Base-by-base conservation (phyloP, 2,888 invertebrate genomes). In the Rotaria magnacalcarata region DNA sequence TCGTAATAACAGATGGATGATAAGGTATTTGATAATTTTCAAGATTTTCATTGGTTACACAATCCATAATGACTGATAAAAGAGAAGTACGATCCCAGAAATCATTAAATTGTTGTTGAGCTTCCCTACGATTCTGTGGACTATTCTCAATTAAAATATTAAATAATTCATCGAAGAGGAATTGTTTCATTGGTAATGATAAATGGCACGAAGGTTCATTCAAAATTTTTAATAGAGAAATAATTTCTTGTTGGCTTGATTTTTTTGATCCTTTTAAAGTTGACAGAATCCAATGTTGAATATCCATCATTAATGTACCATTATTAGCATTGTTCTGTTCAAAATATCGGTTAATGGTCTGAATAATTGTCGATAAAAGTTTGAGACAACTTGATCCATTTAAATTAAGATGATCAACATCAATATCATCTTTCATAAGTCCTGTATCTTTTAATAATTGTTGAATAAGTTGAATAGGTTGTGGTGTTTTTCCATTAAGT, bases 171-270 rank as follows among this genome's bases (percentile, higher is more conserved):
- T 74, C 74, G 19, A 74, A 74, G 5, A 74, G 8, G 41, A 74
- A 74, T 41, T 74, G 74, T 74, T 74, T 74, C 74, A 74, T 74
- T 19, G 74, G 74, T 34, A 74, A 41, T 74, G 11, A 43, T 74
- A 74, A 41, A 34, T 74, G 74, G 27, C 74, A 43, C 10, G 74
- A 19, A n/a, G 60, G n/a, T 74, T 74, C 16, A 74, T 41, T 41
- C 16, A 74, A 14, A 74, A 41, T 5, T 34, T 74, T 74, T 19
- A 74, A 74, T 41, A 74, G 27, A 74, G 2, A 34, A 6, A 41
- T 74, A 4, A 41, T 16, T 41, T 74, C 74, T 74, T 74, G 34
- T 10, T 41, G 14, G 11, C 11, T 3, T 21, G 34, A 10, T 41
- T 10, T 74, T n/a, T n/a, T 27, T 7, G 74, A 41, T 74, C 2